phyloP scores from a whole-genome alignment of 2,888 invertebrate species.

The Harpalus rufipes region DNA sequence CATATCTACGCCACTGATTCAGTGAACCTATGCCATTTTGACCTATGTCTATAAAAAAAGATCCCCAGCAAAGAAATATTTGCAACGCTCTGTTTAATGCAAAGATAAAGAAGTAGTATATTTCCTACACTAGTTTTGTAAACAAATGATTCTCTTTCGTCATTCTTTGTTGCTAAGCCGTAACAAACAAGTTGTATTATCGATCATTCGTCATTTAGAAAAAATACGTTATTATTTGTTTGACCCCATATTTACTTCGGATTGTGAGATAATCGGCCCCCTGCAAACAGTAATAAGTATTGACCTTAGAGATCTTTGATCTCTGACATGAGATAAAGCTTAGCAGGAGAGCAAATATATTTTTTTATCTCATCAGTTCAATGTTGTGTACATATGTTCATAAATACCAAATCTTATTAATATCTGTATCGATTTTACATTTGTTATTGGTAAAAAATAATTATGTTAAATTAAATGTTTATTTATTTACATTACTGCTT shows the following conservation, averaged over 20 bases:
- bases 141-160: slow-evolving; percentile 33
- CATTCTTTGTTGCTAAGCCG: slow-evolving; percentile 62
- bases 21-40: not conserved
- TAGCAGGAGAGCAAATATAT: slow-evolving; percentile 68
- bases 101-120: slow-evolving; percentile 2
- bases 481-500: no score
- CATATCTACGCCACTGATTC: not conserved
- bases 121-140: slow-evolving; percentile 28
- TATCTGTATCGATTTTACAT: slow-evolving; percentile 1
- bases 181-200: slow-evolving; percentile 17
- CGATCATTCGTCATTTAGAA: slow-evolving; percentile 30
- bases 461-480: no score
- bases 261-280: slow-evolving; percentile 67
- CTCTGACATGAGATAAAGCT: slow-evolving; percentile 68
- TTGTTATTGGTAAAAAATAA: not conserved
- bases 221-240: slow-evolving; percentile 45
- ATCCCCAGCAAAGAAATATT: slow-evolving; percentile 46
- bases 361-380: slow-evolving; percentile 12
- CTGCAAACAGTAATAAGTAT: slow-evolving; percentile 68
- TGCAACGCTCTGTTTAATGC: slow-evolving; percentile 26
- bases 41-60: slow-evolving; percentile 6
- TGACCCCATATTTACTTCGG: slow-evolving; percentile 51
- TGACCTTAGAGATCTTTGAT: slow-evolving; percentile 62
- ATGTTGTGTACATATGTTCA: not conserved
- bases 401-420: slow-evolving; percentile 28